Conservation (phyloP, 2,888 invertebrate genomes). For the Archaeoteleia sp. region DNA sequence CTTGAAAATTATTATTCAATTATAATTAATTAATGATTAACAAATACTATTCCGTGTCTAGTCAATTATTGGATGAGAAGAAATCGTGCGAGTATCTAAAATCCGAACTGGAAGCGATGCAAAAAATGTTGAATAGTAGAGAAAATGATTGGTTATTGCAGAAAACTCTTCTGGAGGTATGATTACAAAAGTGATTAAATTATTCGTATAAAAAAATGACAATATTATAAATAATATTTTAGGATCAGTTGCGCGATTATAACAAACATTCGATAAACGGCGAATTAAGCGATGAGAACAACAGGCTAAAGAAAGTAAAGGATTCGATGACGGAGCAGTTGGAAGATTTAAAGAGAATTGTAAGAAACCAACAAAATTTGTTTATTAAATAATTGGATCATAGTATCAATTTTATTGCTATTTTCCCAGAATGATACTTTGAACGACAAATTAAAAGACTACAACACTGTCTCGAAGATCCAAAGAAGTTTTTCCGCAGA, state of each 20-base stretch:
- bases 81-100: constrained; percentile 72
- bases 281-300: constrained; percentile 85
- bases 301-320: constrained; percentile 81
- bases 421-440: constrained; percentile 84
- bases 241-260: constrained; percentile 64
- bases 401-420: no score
- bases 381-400: background rate
- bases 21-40: background rate
- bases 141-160: constrained; percentile 85
- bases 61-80: constrained; percentile 36
- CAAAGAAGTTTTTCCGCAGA: constrained; percentile 87
- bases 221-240: constrained; percentile 10
- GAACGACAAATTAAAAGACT: constrained; percentile 87
- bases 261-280: constrained; percentile 72
- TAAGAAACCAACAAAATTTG: constrained; percentile 58
- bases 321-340: constrained; percentile 83
- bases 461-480: constrained; percentile 88
- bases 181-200: constrained; percentile 1
- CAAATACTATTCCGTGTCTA: constrained; percentile 17
- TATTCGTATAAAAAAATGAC: background rate
- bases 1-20: constrained; percentile 18
- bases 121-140: constrained; percentile 80
- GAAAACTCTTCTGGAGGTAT: constrained; percentile 82
- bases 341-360: constrained; percentile 82
- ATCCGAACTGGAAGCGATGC: constrained; percentile 80